Evolutionary conservation across 2,888 invertebrate genomes (phyloP).

Genomic region (Oligia fasciuncula): DNA sequence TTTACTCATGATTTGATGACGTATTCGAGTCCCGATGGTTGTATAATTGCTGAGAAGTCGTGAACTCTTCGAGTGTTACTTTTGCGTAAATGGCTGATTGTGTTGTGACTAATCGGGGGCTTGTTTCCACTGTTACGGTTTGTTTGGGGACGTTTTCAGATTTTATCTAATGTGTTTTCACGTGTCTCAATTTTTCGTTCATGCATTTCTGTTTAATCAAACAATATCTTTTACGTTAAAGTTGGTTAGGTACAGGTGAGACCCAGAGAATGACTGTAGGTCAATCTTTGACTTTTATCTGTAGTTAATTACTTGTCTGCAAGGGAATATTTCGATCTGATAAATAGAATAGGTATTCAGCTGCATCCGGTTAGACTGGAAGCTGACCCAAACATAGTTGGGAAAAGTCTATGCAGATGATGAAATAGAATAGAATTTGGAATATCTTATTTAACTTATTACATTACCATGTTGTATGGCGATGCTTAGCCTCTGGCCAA

Average conservation of each 20-base stretch:
- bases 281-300: background rate
- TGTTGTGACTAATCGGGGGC: constrained; percentile 83
- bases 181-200: background rate
- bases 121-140: constrained; percentile 72
- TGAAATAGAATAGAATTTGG: background rate
- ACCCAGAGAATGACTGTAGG: background rate
- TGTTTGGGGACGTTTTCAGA: background rate
- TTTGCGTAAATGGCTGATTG: constrained; percentile 82
- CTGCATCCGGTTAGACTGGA: no score
- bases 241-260: background rate
- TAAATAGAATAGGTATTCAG: no score
- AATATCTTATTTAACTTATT: background rate
- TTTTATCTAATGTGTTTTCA: background rate
- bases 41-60: constrained; percentile 81
- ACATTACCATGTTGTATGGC: no score
- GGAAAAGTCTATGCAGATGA: no score
- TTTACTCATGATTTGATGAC: constrained; percentile 77
- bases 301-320: background rate
- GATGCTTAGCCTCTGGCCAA: no score
- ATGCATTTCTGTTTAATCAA: background rate
- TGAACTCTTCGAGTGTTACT: constrained; percentile 80
- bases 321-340: background rate
- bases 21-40: constrained; percentile 74
- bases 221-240: background rate
- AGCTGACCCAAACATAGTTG: no score